A percentile compares a stretch with the other conserved stretches of the same genome.
Conservation (phyloP, 2,888 invertebrate genomes). For the Hyalella azteca region DNA sequence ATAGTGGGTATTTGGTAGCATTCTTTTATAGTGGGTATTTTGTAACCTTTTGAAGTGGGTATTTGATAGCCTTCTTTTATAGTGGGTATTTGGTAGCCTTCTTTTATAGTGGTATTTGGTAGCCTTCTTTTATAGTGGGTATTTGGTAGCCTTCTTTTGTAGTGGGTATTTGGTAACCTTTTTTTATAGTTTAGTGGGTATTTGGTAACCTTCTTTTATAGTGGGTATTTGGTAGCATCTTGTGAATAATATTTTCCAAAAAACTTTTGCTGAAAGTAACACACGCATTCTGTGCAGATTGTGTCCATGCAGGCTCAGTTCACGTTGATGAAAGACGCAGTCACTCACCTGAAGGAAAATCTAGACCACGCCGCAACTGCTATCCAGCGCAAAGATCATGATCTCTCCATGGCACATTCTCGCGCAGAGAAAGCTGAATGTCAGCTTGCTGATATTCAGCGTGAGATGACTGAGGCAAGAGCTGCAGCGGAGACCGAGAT, state of each 20-base stretch:
- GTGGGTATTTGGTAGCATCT: not conserved
- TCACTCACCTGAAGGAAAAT: not conserved
- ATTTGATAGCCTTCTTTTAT: too few species aligned
- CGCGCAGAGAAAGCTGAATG: not conserved
- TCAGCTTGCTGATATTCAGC: not conserved
- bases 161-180: too few species aligned
- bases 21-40: too few species aligned
- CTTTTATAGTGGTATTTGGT: too few species aligned
- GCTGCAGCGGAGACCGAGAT: not conserved
- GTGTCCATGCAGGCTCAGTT: not conserved
- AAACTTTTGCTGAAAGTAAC: not conserved
- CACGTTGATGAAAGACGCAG: not conserved
- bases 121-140: too few species aligned
- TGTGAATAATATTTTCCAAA: not conserved
- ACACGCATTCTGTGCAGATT: not conserved
- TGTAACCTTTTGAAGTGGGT: too few species aligned
- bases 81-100: too few species aligned
- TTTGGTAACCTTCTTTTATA: too few species aligned
- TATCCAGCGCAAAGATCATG: not conserved
- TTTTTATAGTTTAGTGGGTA: too few species aligned
- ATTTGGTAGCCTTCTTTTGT: too few species aligned
- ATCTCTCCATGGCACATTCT: not conserved
- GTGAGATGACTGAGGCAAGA: not conserved
- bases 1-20: too few species aligned
- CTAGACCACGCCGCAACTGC: not conserved